These are phyloP conservation scores for Bettongia penicillata DNA, from an alignment of 2,113 vertebrate genomes.

Conservation along the genomic window DNA sequence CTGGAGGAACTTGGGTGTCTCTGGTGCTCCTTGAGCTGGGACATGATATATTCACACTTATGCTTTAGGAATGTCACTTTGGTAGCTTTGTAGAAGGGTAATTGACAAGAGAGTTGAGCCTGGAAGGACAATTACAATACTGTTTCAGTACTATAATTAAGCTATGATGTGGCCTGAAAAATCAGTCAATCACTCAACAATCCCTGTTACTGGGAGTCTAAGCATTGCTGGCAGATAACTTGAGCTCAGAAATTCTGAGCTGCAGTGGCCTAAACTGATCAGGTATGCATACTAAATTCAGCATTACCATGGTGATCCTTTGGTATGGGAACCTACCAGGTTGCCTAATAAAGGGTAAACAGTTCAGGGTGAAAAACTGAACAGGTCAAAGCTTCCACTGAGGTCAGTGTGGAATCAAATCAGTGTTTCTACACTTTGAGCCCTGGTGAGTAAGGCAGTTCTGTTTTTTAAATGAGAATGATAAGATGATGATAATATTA, in stretches of 20 bases:
- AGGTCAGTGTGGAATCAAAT: not conserved
- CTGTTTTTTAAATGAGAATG: not conserved
- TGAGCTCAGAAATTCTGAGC: not conserved
- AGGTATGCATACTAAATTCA: not conserved
- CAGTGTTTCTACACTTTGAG: not conserved
- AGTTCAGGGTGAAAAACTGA: not conserved
- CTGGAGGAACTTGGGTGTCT: not conserved
- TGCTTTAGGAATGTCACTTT: not conserved
- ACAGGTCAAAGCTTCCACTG: not conserved
- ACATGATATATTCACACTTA: not conserved
- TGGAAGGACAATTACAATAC: not conserved
- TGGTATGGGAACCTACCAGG: not conserved
- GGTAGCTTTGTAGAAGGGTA: not conserved
- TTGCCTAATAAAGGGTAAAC: not conserved
- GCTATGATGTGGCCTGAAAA: not conserved
- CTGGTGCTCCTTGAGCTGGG: not conserved
- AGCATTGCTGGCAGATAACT: not conserved
- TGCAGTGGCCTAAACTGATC: not conserved
- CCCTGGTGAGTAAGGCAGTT: not conserved
- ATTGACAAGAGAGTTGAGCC: not conserved
- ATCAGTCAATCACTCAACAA: not conserved
- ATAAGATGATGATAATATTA: too few relatives aligned
- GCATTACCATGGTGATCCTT: not conserved
- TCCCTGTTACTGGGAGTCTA: not conserved
- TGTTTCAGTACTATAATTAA: not conserved